Evolutionary conservation across 2,113 vertebrate genomes (phyloP).

Genomic region (Microcebus murinus): DNA sequence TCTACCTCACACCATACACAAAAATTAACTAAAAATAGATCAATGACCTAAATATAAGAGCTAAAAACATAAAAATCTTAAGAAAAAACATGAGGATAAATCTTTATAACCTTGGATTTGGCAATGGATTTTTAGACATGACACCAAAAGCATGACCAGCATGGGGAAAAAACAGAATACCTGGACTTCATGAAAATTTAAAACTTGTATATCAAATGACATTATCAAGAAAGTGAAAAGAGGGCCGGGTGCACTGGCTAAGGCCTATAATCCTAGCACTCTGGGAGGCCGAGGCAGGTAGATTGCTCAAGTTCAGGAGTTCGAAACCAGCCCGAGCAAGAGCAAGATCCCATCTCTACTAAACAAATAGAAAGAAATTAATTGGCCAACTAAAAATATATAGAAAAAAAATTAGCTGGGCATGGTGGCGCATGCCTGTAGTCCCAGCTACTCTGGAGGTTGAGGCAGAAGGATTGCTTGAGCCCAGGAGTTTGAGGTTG

Average conservation of each 20-base stretch:
- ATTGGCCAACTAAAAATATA: too few relatives aligned
- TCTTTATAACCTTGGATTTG: background rate
- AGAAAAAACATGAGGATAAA: background rate
- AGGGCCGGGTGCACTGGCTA: background rate
- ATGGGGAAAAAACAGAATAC: background rate
- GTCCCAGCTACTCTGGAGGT: too few relatives aligned
- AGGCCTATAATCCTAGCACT: too few relatives aligned
- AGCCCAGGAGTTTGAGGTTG: too few relatives aligned
- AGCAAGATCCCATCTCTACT: too few relatives aligned
- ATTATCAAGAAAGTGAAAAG: background rate
- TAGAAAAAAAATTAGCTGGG: too few relatives aligned
- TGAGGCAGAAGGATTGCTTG: too few relatives aligned
- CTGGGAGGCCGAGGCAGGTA: too few relatives aligned
- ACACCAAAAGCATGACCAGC: background rate
- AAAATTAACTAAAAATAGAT: slow-evolving; percentile 28
- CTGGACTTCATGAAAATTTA: background rate
- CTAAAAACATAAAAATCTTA: background rate
- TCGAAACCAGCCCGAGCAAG: too few relatives aligned
- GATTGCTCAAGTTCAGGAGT: too few relatives aligned
- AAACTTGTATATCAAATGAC: background rate
- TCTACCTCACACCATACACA: background rate
- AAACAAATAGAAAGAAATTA: too few relatives aligned
- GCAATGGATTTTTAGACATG: background rate
- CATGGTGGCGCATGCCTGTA: too few relatives aligned
- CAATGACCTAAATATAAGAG: background rate